Base-by-base conservation (phyloP, 2,113 vertebrate species). In the Cathartes aura region DNA sequence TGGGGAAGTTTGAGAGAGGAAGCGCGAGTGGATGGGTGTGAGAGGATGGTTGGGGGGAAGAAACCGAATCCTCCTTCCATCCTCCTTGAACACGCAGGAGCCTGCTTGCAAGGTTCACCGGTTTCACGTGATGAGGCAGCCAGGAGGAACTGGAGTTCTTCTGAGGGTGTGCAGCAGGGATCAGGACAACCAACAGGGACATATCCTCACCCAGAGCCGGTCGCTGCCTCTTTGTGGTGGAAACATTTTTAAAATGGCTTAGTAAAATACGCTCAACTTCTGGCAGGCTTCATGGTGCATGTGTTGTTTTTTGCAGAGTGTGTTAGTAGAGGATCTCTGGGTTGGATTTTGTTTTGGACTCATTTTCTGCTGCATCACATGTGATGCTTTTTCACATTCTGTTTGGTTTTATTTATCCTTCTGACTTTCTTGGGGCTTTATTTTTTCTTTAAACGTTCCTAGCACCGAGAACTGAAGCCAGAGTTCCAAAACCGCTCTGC, bases 201-300 rank as follows among this genome's bases (percentile, higher is more conserved):
- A 3, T 8, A 1, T 26, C 89, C 83, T 47, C 5, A 1, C 12
- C 40, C 3, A 0, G 20, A 40, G 27, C 22, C 1, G 8, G n/a
- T 42, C 2, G 6, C 42, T 32, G 24, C 62, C 48, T 81, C 19
- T 75, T 32, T 13, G 7, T 8, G 55, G 11, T n/a, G 60, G 30
- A 56, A 88, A 40, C 5, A 0, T 34, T 56, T 70, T 26, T 8
- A 26, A 32, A 82, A 26, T 4, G 72, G 47, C 29, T 50, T 20
- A 19, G 26, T 19, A 8, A 67, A 67, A 29, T 3, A 4, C 6
- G 1, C 34, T 30, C 6, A 0, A 32, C 48, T 52, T 4, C 68
- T 52, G 75, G 45, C 81, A 48, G 64, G 22, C 27, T 40, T 34
- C 1, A 1, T 12, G 23, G 58, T 32, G n/a, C 48, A 5, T 3